Evolutionary conservation across 2,113 vertebrate genomes (phyloP).

Genomic region (Callionymus lyra): DNA sequence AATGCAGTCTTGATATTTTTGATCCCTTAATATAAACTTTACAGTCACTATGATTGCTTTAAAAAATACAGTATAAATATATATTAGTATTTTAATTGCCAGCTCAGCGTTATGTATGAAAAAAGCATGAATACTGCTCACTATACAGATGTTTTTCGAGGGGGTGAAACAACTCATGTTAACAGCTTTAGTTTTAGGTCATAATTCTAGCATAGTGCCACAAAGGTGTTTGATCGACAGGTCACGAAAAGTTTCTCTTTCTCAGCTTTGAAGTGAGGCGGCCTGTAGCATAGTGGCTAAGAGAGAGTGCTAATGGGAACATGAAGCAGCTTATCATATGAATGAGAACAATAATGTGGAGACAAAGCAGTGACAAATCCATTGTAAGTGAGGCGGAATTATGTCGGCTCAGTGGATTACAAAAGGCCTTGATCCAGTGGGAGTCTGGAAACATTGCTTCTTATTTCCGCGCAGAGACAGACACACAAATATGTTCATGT

Average conservation of each 20-base stretch:
- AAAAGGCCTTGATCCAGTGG: slow-evolving; percentile 59
- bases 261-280: slow-evolving; percentile 23
- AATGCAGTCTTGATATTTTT: too few species aligned
- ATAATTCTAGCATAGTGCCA: too few species aligned
- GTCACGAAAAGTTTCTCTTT: slow-evolving; percentile 41
- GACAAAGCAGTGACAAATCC: slow-evolving; percentile 65
- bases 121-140: too few species aligned
- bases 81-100: too few species aligned
- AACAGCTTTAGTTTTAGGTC: too few species aligned
- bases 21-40: too few species aligned
- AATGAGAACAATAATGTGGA: slow-evolving; percentile 62
- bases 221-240: too few species aligned
- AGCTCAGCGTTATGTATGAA: too few species aligned
- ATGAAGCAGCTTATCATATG: slow-evolving; percentile 59
- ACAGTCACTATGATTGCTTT: too few species aligned
- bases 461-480: slow-evolving; percentile 19
- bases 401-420: slow-evolving; percentile 68
- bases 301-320: slow-evolving; percentile 50
- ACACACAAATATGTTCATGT: slow-evolving; percentile 11
- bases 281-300: slow-evolving; percentile 21
- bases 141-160: too few species aligned
- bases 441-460: slow-evolving; percentile 54
- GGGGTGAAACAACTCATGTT: too few species aligned
- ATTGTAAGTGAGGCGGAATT: slow-evolving; percentile 67
- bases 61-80: too few species aligned